phyloP scores from a whole-genome alignment of 2,113 vertebrate species.

The Pipra filicauda region DNA sequence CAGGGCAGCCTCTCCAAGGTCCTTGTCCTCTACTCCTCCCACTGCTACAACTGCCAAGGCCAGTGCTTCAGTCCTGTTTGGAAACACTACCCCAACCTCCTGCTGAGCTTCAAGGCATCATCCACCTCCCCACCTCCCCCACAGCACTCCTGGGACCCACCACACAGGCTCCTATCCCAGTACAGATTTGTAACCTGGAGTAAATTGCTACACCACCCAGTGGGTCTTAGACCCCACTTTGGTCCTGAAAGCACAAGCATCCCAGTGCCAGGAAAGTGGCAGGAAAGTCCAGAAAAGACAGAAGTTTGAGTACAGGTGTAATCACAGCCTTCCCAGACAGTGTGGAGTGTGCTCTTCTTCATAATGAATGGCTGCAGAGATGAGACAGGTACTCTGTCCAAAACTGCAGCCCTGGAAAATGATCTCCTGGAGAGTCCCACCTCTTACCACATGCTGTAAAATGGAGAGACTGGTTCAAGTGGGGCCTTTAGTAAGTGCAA shows the following conservation, averaged over 20 bases:
- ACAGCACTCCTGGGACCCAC: neutral
- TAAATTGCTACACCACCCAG: neutral
- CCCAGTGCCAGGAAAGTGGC: neutral
- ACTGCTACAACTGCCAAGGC: neutral
- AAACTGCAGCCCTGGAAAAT: neutral
- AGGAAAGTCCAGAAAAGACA: neutral
- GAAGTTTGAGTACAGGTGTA: neutral
- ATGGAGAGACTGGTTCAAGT: neutral
- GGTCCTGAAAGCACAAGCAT: neutral
- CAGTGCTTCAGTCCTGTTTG: neutral
- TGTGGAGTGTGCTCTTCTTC: neutral
- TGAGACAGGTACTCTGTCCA: neutral
- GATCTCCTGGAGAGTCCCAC: neutral
- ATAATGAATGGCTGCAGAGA: neutral
- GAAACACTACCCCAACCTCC: neutral
- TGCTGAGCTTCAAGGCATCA: neutral
- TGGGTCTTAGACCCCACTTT: neutral
- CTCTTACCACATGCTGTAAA: neutral
- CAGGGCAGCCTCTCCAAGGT: neutral
- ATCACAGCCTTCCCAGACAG: neutral
- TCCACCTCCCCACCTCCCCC: neutral
- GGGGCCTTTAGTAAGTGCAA: neutral
- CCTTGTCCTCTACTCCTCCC: neutral
- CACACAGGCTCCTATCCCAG: neutral
- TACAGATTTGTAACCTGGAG: neutral